Base-by-base conservation (phyloP, 2,797 vertebrate species). In the Sciaenops ocellatus region DNA sequence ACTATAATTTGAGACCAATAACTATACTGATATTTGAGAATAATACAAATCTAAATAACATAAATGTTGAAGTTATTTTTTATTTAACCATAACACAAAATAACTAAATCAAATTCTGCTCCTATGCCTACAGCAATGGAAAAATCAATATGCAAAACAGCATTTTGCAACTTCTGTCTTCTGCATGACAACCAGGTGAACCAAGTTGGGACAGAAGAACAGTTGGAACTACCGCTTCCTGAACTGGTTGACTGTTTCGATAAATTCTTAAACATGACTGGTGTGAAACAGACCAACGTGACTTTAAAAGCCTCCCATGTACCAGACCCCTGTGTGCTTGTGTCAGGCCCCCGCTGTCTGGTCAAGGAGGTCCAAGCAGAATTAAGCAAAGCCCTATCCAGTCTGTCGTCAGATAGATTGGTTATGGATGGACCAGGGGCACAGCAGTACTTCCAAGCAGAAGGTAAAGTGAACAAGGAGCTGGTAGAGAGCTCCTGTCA, bases 401-500 rank as follows among this genome's bases (percentile, higher is more conserved):
- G 28, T 28, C 65, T 95, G 24, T 68, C n/a, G 0, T 54, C 8
- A 11, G 74, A 90, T 16, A 83, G 15, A 0, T 52, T 85, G 18
- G 12, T 76, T 28, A 46, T 95, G 1, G 64, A 93, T 8, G 93
- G 91, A 57, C 86, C 87, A 5, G 91, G 89, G 20, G 90, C 60
- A 15, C 12, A 76, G 26, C 46, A 8, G 9, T 95, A 89, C 76
- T 95, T 93, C 67, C 72, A 71, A 67, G n/a, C 9, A 44, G 88
- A 89, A 6, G 89, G 90, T 20, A 75, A 90, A n/a, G n/a, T n/a
- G n/a, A n/a, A n/a, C n/a, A n/a, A 83, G 28, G 50, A 60, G 16
- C 57, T 86, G 17, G 26, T 26, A 26, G 26, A 26, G 26, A 26
- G 26, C 3, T 26, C 26, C 26, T 26, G 26, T 26, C 26, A 26